Percentiles rank a stretch among this genome's conserved stretches.
Evolutionary conservation across 2,113 vertebrate species (phyloP).

Genomic region (Serinus canaria): DNA sequence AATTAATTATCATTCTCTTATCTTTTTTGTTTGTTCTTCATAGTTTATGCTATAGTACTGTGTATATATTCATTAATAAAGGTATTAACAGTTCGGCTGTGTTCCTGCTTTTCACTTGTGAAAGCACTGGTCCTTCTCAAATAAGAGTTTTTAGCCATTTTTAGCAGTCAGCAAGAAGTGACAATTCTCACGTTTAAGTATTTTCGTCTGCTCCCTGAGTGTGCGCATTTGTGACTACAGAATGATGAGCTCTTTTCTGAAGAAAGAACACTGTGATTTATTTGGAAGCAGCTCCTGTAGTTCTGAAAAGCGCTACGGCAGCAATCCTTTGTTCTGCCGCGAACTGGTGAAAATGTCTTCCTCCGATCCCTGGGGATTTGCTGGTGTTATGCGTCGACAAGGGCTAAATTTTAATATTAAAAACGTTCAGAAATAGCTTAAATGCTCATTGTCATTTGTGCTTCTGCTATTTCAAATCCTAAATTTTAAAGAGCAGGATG

Average conservation of each 20-base stretch:
- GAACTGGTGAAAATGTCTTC: not conserved
- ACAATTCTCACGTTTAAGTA: not conserved
- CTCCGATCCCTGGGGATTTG: not conserved
- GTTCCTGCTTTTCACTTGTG: not conserved
- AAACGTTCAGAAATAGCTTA: not conserved
- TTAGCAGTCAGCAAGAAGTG: not conserved
- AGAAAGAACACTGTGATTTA: not conserved
- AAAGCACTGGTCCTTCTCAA: not conserved
- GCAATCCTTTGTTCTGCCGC: conserved; percentile 19
- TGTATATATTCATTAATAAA: not conserved
- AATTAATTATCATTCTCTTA: not conserved
- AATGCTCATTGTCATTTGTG: not conserved
- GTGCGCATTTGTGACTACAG: not conserved
- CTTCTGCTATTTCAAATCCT: not conserved
- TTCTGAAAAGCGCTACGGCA: not conserved
- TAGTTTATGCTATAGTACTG: not conserved
- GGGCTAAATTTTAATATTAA: not conserved
- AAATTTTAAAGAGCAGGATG: not conserved
- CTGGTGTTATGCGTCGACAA: not conserved
- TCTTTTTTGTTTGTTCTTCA: not conserved
- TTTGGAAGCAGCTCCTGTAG: not conserved
- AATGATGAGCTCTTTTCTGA: not conserved
- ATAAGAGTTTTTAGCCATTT: not conserved
- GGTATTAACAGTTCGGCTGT: not conserved
- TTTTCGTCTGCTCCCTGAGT: not conserved